Evolutionary conservation across 2,797 vertebrate genomes (phyloP), one percentile per base, ranked within the genome.

Genomic region (Pangasius mekongensis): DNA sequence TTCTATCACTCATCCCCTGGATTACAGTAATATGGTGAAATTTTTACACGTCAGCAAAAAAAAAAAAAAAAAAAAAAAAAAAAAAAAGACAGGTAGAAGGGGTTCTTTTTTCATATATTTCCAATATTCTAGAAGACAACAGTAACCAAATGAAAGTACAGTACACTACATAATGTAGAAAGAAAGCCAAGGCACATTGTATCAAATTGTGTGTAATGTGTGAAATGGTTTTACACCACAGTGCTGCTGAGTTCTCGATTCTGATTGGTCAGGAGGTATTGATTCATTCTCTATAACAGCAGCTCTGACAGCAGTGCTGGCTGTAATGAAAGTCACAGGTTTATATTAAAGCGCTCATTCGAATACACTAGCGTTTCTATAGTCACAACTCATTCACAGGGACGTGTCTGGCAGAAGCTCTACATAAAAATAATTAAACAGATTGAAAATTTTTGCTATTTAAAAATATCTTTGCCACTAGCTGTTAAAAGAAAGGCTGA

Each of bases 131-230:
- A 20, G 33, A 64, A 58, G 64, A 30, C 33, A 67, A 56, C 49
- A 60, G 52, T 87, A 81, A 87, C 76, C 36, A 80, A 87, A 87
- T 87, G 49, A 87, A 69, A 82, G 47, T 16, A 20, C 22, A 71
- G 22, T 30, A 27, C 76, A 10, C 64, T 81, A 43, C 13, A 58
- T 82, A 71, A 82, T 60, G 52, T 58, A 69, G 66, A n/a, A 87
- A 56, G 52, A 71, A 82, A 87, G 47, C 24, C n/a, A 69, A 84
- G 64, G 16, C 10, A 20, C 47, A 14, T 13, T 24, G 66, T 22
- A 33, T n/a, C 36, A 76, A 71, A 82, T 87, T 71, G 78, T 43
- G 86, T 43, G 64, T 30, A 86, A 86, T 86, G 69, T 73, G 52
- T 43, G 84, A 60, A 60, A 62, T 43, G 54, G 67, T 39, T 76